Percentiles rank a stretch among this genome's conserved stretches.
These are phyloP conservation scores for Phortica okadai DNA, from an alignment of 2,888 invertebrate species.

Conservation along the genomic window DNA sequence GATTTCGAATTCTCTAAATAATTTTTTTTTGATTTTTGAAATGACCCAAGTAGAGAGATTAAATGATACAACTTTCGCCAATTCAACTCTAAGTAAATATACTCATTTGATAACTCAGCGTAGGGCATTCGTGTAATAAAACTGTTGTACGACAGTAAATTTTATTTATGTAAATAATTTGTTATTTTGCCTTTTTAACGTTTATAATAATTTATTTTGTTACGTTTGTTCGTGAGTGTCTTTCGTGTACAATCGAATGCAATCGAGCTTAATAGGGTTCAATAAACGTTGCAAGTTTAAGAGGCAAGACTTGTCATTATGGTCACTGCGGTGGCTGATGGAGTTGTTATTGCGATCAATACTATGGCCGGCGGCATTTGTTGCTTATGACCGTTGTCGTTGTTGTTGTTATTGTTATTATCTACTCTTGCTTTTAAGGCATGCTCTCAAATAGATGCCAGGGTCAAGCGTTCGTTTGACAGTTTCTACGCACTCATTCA, in stretches of 20 bases:
- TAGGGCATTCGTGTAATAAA: neutral
- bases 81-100: neutral
- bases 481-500: conserved; percentile 18
- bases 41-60: no score
- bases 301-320: conserved; percentile 1
- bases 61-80: neutral
- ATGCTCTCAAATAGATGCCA: conserved; percentile 23
- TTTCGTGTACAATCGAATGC: neutral
- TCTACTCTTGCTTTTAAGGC: neutral
- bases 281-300: conserved; percentile 23
- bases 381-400: neutral
- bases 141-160: neutral
- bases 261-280: conserved; percentile 10
- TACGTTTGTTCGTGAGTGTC: neutral
- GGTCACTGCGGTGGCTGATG: no score
- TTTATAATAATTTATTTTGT: neutral
- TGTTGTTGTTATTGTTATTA: neutral
- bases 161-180: neutral
- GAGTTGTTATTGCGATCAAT: neutral
- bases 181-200: neutral
- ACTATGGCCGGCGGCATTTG: neutral
- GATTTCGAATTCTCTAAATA: no score
- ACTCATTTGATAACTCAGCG: neutral
- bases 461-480: conserved; percentile 20
- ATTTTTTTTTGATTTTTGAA: no score